Evolutionary conservation across 2,113 vertebrate species (phyloP).

Genomic region (Pituophis catenifer): DNA sequence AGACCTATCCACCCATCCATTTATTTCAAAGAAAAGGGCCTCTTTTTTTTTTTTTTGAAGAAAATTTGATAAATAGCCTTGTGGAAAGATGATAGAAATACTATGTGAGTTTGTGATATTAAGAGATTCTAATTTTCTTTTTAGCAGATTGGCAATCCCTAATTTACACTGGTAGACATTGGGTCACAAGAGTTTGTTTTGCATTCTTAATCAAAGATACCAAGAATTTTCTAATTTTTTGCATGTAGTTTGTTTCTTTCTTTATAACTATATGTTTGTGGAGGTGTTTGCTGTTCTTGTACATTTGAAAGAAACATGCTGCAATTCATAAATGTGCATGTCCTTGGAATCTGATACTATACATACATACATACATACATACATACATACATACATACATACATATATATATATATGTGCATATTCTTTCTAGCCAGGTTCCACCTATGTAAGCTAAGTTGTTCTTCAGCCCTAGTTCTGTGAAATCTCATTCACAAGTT

Average conservation of each 20-base stretch:
- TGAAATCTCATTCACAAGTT: too few species aligned
- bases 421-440: too few species aligned
- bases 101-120: neutral
- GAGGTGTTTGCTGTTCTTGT: neutral
- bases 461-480: too few species aligned
- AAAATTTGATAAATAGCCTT: neutral
- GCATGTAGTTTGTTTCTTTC: neutral
- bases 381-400: too few species aligned
- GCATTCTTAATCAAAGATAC: neutral
- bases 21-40: neutral
- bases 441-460: too few species aligned
- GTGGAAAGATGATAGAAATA: neutral
- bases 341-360: neutral
- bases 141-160: neutral
- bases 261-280: neutral
- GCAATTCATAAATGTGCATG: neutral
- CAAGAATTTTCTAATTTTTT: neutral
- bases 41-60: neutral
- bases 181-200: neutral
- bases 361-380: too few species aligned
- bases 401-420: too few species aligned
- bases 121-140: neutral
- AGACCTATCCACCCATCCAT: neutral
- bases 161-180: too few species aligned
- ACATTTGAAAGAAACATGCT: neutral